Conservation (phyloP, 2,888 invertebrate genomes). For the Carcina quercana region DNA sequence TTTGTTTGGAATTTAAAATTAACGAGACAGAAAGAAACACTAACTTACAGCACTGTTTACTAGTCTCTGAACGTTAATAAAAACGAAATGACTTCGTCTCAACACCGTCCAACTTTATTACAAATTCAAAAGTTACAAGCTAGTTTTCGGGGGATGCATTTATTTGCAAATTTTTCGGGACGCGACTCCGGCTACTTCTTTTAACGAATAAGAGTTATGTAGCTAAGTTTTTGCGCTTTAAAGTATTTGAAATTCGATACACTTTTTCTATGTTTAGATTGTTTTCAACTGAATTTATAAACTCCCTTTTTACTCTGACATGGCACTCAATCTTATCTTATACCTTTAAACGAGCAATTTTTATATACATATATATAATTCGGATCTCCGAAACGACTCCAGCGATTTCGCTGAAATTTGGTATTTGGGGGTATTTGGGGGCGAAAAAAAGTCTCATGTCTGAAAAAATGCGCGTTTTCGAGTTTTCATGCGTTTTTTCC, state of each 20-base stretch:
- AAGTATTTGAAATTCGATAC: background rate
- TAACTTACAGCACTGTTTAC: background rate
- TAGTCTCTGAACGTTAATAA: background rate
- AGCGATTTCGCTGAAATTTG: too few species aligned
- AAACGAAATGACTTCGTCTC: background rate
- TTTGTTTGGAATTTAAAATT: too few species aligned
- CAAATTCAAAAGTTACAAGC: background rate
- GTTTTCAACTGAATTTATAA: too few species aligned
- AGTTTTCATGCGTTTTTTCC: too few species aligned
- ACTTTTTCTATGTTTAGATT: background rate
- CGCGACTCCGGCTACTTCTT: background rate
- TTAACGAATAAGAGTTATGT: background rate
- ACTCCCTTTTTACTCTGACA: background rate
- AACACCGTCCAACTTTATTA: background rate
- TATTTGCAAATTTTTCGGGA: constrained; percentile 1
- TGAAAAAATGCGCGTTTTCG: too few species aligned
- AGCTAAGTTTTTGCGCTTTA: background rate
- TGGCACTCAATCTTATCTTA: background rate
- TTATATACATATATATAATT: too few species aligned
- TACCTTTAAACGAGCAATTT: too few species aligned
- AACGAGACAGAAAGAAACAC: too few species aligned
- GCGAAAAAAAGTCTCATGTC: too few species aligned
- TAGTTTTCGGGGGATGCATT: background rate
- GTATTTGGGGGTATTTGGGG: too few species aligned
- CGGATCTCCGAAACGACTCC: too few species aligned